Evolutionary conservation across 2,797 vertebrate genomes (phyloP), one percentile per base, ranked within the genome.

Genomic region (Sebastes iracundus): DNA sequence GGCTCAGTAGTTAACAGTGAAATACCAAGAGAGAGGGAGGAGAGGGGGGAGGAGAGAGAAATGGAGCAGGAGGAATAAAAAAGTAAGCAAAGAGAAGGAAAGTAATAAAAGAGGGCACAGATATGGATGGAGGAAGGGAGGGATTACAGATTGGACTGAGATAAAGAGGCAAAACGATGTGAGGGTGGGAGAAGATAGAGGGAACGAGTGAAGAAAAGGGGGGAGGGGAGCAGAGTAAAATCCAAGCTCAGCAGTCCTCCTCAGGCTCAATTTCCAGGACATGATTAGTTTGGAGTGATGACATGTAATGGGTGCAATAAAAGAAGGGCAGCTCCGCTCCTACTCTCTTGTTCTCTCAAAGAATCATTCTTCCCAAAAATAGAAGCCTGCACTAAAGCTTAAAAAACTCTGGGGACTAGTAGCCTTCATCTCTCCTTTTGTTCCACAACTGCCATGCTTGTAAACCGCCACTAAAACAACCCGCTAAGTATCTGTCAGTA

Each of bases 241-340:
- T 88, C 89, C 90, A 81, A 87, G 89, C 93, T 95, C 94, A 95
- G 94, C 94, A 94, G 67, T 93, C 87, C 91, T 92, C 84, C 86
- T 87, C 80, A 42, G 91, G 90, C 91, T 94, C 93, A 90, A 94
- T 94, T 93, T 95, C 90, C 91, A 94, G 89, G 83, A 93, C 93
- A 90, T 93, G 94, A 95, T 95, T 92, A 93, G 93, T 91, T 93
- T 85, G 83, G 91, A 95, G 89, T 91, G 93, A 94, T 93, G 92
- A 92, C 91, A 92, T 86, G 87, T 93, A 94, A 95, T 91, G 88
- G 88, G 79, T 76, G 79, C 86, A 91, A 90, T 86, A 84, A 88
- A 90, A 91, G 83, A 91, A 85, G 85, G 49, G 60, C 79, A 76
- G 80, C 67, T 75, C 88, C 8, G 46, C 85, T 87, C 69, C 30